Conservation (phyloP, 2,113 vertebrate genomes). For the Myodes glareolus region DNA sequence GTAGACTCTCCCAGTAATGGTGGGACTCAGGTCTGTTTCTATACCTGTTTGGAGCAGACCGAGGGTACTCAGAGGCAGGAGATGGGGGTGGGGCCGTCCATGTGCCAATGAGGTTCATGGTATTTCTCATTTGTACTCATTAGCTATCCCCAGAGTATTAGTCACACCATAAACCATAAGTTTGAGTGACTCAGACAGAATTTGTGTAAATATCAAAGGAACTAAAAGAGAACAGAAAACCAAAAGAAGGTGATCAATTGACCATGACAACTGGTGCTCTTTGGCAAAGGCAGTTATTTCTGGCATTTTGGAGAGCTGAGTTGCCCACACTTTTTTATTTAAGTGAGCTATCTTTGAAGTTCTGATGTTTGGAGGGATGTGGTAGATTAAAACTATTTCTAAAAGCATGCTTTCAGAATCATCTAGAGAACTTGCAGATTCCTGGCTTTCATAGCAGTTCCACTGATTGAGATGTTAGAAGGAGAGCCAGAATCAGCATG, state of each 20-base stretch:
- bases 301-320: slow-evolving; percentile 59
- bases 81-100: too few species aligned
- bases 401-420: not conserved
- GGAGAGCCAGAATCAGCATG: not conserved
- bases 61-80: not conserved
- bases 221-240: slow-evolving; percentile 53
- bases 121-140: slow-evolving; percentile 35
- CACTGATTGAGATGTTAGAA: not conserved
- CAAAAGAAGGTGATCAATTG: slow-evolving; percentile 3
- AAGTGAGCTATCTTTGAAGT: not conserved
- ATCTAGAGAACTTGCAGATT: not conserved
- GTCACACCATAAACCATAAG: slow-evolving; percentile 62
- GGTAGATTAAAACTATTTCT: slow-evolving; percentile 22
- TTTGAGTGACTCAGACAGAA: slow-evolving; percentile 68
- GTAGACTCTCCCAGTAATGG: not conserved
- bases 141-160: slow-evolving; percentile 54
- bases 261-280: slow-evolving; percentile 47
- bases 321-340: not conserved
- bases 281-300: slow-evolving; percentile 60
- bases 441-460: not conserved
- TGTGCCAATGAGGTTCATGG: not conserved
- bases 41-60: not conserved
- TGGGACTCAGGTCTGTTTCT: not conserved
- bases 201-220: slow-evolving; percentile 63
- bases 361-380: not conserved